Conservation (phyloP, 2,888 invertebrate genomes). For the Clunio marinus region DNA sequence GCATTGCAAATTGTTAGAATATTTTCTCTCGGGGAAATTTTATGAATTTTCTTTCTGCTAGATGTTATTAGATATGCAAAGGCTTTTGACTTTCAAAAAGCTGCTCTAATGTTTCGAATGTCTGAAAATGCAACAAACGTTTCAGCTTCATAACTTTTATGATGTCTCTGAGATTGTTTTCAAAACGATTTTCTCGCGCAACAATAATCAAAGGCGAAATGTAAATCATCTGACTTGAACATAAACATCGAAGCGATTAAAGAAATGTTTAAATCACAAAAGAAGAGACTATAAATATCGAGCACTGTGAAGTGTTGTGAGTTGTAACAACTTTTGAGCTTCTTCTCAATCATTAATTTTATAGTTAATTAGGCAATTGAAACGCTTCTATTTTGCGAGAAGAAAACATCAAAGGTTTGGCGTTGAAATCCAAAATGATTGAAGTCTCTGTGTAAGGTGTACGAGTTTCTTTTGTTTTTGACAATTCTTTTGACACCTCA, state of each 20-base stretch:
- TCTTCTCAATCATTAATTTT: background rate
- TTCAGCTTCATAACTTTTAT: background rate
- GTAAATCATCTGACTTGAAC: background rate
- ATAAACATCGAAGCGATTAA: constrained; percentile 4
- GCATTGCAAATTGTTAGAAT: background rate
- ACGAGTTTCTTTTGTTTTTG: background rate
- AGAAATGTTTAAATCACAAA: constrained; percentile 5
- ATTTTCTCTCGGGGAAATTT: background rate
- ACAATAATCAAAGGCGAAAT: background rate
- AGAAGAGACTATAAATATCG: constrained; percentile 2
- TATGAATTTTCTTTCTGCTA: too few species aligned
- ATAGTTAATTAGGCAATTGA: constrained; percentile 1
- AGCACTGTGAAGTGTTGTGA: too few species aligned
- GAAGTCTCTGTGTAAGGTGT: background rate
- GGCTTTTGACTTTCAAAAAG: too few species aligned
- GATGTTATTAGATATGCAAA: too few species aligned
- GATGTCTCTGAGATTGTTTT: background rate
- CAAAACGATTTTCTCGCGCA: background rate
- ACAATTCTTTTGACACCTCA: constrained; percentile 26
- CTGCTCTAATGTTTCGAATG: too few species aligned
- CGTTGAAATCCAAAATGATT: background rate
- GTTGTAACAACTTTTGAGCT: too few species aligned
- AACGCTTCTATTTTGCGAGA: background rate
- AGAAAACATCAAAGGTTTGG: constrained; percentile 12
- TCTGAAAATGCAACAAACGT: background rate